These are phyloP conservation scores for Eriocheir sinensis DNA, from an alignment of 1,140 invertebrate species.

Conservation along the genomic window DNA sequence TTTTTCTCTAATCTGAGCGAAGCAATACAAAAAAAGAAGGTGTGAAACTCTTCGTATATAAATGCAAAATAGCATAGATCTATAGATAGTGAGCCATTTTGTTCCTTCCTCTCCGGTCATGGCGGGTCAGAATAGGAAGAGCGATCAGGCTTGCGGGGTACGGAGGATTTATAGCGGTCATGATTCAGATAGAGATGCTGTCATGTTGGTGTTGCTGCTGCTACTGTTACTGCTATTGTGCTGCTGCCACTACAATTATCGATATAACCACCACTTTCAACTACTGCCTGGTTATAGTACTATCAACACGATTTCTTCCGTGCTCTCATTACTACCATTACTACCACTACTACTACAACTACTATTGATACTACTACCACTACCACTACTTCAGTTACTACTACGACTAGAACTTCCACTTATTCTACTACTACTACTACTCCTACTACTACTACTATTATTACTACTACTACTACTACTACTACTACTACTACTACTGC, in stretches of 20 bases:
- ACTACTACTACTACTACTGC: not conserved
- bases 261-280: too few relatives aligned
- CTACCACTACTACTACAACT: not conserved
- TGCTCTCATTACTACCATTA: too few relatives aligned
- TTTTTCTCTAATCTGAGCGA: too few relatives aligned
- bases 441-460: not conserved
- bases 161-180: not conserved
- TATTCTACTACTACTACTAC: not conserved
- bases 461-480: not conserved
- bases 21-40: too few relatives aligned
- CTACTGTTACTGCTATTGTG: not conserved
- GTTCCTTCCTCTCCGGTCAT: too few relatives aligned
- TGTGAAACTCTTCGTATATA: too few relatives aligned
- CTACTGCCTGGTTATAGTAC: too few relatives aligned
- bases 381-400: not conserved
- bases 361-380: not conserved
- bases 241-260: not conserved
- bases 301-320: too few relatives aligned
- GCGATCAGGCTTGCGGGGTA: not conserved
- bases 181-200: constrained; percentile 13
- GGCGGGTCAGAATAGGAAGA: not conserved
- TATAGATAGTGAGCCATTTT: not conserved
- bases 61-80: not conserved
- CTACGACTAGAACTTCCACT: not conserved
- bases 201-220: constrained; percentile 11